These are phyloP conservation scores for Marmota flaviventris DNA, from an alignment of 2,113 vertebrate species.

Conservation along the genomic window DNA sequence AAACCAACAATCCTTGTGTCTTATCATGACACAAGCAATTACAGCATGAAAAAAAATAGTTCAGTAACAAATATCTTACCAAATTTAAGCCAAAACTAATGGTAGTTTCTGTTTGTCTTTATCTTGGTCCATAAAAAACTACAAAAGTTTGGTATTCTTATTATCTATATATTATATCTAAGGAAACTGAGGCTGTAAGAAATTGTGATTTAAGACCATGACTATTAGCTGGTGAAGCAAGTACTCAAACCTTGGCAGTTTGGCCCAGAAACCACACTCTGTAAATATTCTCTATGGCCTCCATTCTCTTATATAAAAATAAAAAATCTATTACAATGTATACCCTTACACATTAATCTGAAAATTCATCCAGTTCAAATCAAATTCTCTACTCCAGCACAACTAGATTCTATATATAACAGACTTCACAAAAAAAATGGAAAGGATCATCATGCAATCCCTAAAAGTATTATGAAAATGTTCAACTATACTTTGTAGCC, in stretches of 20 bases:
- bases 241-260: background rate
- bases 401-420: background rate
- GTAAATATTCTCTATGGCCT: background rate
- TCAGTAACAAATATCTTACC: constrained; percentile 4
- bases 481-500: background rate
- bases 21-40: background rate
- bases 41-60: background rate
- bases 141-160: background rate
- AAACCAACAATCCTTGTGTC: constrained; percentile 33
- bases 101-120: constrained; percentile 18
- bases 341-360: background rate
- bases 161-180: background rate
- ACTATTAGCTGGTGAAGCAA: background rate
- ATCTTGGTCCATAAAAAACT: background rate
- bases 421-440: background rate
- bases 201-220: background rate
- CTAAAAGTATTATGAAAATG: background rate
- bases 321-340: constrained; percentile 23
- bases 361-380: constrained; percentile 4
- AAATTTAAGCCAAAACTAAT: constrained; percentile 52
- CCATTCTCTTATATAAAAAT: constrained; percentile 35
- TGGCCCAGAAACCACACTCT: background rate
- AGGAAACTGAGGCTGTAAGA: constrained; percentile 4
- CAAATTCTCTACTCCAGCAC: constrained; percentile 2
- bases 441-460: no score